Base-by-base conservation (phyloP, 2,797 vertebrate genomes). In the Synaphobranchus kaupii region DNA sequence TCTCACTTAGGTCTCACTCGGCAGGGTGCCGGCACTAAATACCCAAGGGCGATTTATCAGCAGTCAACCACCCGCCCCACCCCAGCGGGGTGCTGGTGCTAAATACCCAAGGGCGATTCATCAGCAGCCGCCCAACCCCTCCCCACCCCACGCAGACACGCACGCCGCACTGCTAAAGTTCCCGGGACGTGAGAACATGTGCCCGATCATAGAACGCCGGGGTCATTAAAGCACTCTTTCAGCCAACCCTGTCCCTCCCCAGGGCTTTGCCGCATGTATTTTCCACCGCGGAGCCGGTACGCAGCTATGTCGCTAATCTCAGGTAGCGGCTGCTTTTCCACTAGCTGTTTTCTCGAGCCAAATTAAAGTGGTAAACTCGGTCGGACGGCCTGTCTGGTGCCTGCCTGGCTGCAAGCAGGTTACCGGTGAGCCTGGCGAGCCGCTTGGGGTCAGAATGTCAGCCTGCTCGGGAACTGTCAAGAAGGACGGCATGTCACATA, bases 1-100 rank as follows among this genome's bases (percentile, higher is more conserved):
- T 91, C 91, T 93, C 90, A 92, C 91, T 93, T 92, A 91, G 68
- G 86, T 80, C 63, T 15, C 88, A 90, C 89, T 90, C 90, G 84
- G 88, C 89, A 82, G 88, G 88, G 87, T 89, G 78, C 76, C 58
- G 60, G 39, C 20, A 28, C 81, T 87, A 71, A 84, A 84, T 22
- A 58, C 63, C 66, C 15, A 68, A 17, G 83, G 83, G 84, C 39
- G 73, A 13, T 47, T 17, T 83, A 22, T 90, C 89, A 89, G 76
- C 85, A 31, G 91, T 87, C 88, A 63, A 87, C 83, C 80, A 89
- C 88, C 85, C 82, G 80, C 83, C 20, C 86, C 68, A 63, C 76
- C 44, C 28, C 89, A 66, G 52, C 20, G 82, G 88, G 88, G 87
- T 89, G 78, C 76, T 47, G 60, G 39, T n/a, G 48, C 81, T 87